Conservation (phyloP, 2,113 vertebrate species). For the Eubucco bourcierii region DNA sequence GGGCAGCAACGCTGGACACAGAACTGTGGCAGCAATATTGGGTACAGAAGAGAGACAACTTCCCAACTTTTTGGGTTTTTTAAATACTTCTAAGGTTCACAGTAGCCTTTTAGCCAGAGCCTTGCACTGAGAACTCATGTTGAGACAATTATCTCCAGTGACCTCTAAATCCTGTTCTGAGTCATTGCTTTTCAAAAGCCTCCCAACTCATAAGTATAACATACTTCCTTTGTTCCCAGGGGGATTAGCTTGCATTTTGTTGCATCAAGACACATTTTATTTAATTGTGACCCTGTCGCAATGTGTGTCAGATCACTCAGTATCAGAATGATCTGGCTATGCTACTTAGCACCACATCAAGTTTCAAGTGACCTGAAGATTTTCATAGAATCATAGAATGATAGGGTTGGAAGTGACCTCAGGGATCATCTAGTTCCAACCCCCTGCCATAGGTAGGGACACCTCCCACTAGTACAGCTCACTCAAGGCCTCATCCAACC, state of each 20-base stretch:
- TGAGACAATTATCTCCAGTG: conserved; percentile 1
- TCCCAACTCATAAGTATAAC: background rate
- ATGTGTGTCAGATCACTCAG: background rate
- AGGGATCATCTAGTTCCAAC: too few species aligned
- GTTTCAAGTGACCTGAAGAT: background rate
- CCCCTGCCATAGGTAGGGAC: too few species aligned
- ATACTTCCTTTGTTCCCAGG: background rate
- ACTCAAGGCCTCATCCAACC: too few species aligned
- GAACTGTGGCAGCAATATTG: background rate
- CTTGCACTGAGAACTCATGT: background rate
- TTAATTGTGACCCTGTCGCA: background rate
- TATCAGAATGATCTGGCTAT: background rate
- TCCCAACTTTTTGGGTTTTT: background rate
- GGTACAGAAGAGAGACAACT: background rate
- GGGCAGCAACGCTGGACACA: background rate
- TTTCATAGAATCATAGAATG: too few species aligned
- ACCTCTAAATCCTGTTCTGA: conserved; percentile 19
- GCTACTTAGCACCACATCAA: background rate
- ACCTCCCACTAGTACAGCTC: too few species aligned
- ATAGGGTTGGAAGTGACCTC: too few species aligned
- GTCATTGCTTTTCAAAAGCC: conserved; percentile 1
- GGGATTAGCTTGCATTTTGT: conserved; percentile 7
- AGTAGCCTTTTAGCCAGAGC: background rate
- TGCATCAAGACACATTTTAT: background rate
- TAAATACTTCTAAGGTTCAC: background rate